These are phyloP conservation scores for Telmatochromis bifrenatus DNA, from an alignment of 2,113 vertebrate genomes.

Conservation along the genomic window DNA sequence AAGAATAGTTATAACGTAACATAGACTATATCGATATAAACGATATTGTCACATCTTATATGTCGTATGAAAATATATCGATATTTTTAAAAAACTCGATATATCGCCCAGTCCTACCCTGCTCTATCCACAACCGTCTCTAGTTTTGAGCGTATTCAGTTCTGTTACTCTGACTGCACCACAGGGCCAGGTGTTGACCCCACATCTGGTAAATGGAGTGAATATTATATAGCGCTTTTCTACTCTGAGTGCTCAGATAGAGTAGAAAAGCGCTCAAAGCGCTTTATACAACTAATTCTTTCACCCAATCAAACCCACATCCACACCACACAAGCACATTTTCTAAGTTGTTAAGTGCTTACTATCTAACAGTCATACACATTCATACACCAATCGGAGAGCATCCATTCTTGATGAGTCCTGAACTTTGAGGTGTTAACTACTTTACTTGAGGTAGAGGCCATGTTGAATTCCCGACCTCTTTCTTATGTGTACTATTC, in stretches of 20 bases:
- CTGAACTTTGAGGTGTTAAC: neutral
- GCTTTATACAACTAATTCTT: neutral
- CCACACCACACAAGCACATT: neutral
- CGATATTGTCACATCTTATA: fast-evolving
- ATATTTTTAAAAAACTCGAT: fast-evolving
- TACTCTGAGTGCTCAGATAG: neutral
- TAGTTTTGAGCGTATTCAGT: neutral
- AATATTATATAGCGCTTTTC: fast-evolving
- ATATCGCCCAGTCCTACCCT: fast-evolving
- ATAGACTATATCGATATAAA: fast-evolving
- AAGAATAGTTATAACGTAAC: neutral
- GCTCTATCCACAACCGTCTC: neutral
- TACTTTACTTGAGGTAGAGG: neutral
- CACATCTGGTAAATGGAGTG: neutral
- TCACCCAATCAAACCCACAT: neutral
- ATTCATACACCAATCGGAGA: fast-evolving
- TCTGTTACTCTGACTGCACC: neutral
- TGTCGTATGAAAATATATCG: fast-evolving
- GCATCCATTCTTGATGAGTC: neutral
- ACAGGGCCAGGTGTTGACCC: neutral
- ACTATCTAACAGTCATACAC: neutral
- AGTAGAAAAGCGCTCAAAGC: neutral
- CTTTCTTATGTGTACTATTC: fast-evolving
- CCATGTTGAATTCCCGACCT: neutral
- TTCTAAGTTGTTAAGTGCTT: neutral